phyloP scores from a whole-genome alignment of 2,888 invertebrate species.

The Sinopyrophorus schimmeli region DNA sequence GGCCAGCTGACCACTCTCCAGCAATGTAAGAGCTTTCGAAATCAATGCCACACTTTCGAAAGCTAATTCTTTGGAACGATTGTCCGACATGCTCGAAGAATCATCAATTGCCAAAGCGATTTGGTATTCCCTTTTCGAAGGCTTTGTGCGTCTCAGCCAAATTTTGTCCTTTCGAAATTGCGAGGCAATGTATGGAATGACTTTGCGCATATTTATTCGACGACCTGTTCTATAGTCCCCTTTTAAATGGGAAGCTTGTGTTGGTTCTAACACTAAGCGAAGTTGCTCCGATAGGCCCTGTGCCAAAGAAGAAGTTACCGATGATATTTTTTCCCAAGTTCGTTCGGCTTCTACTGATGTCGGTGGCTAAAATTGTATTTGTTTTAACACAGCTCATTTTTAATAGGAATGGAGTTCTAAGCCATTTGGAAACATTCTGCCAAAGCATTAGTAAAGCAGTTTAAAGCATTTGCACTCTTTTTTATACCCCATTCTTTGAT shows the following conservation, averaged over 20 bases:
- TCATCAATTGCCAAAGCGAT: slow-evolving; percentile 96
- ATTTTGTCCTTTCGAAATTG: slow-evolving; percentile 99
- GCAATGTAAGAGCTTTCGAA: slow-evolving; percentile 81
- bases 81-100: slow-evolving; percentile 89
- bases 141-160: slow-evolving; percentile 94
- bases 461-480: no score
- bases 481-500: no score
- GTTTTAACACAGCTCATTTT: slow-evolving; percentile 6
- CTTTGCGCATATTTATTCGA: slow-evolving; percentile 96
- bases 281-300: slow-evolving; percentile 91
- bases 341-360: slow-evolving; percentile 55
- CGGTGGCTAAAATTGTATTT: slow-evolving; percentile 43
- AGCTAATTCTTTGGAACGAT: slow-evolving; percentile 86
- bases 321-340: slow-evolving; percentile 67
- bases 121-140: slow-evolving; percentile 94
- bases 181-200: slow-evolving; percentile 98
- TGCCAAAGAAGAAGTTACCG: slow-evolving; percentile 66
- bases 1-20: slow-evolving; percentile 92
- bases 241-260: slow-evolving; percentile 85
- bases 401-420: no score
- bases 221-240: slow-evolving; percentile 97
- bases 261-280: slow-evolving; percentile 92
- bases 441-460: no score
- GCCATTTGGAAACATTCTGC: no score
- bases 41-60: slow-evolving; percentile 94